A percentile compares a stretch with the other conserved stretches of the same genome.
Conservation (phyloP, 1,140 invertebrate species). For the Leptinotarsa defecta region DNA sequence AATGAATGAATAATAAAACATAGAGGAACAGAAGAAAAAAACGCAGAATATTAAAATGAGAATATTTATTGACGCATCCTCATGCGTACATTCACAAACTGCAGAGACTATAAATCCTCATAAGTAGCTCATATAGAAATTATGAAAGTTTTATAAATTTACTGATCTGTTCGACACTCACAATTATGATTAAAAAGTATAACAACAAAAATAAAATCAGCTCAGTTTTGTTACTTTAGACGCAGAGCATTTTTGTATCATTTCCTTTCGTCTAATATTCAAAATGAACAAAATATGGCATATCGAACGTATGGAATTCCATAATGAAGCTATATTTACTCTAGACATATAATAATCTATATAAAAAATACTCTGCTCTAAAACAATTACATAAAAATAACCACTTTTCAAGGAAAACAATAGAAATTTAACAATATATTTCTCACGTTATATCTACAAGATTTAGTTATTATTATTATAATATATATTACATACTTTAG, state of each 20-base stretch:
- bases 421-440: conserved; percentile 54
- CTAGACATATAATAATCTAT: conserved; percentile 25
- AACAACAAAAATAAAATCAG: conserved; percentile 41
- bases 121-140: conserved; percentile 43
- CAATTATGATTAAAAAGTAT: conserved; percentile 38
- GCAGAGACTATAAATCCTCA: conserved; percentile 44
- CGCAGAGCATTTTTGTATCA: conserved; percentile 33
- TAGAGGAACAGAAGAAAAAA: conserved; percentile 14
- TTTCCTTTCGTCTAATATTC: conserved; percentile 17
- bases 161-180: conserved; percentile 41
- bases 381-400: conserved; percentile 36
- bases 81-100: conserved; percentile 49
- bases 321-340: conserved; percentile 24
- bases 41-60: conserved; percentile 43
- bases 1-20: too few relatives aligned
- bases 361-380: conserved; percentile 35
- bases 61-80: conserved; percentile 50
- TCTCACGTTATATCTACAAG: conserved; percentile 52
- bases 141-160: conserved; percentile 47
- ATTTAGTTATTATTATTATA: conserved; percentile 48
- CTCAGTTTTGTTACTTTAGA: conserved; percentile 35
- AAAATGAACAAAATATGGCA: conserved; percentile 28
- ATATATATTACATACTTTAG: conserved; percentile 52
- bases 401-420: conserved; percentile 47
- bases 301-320: conserved; percentile 16